Base-by-base conservation (phyloP, 2,797 vertebrate species). In the Hapalemur alaotrensis region DNA sequence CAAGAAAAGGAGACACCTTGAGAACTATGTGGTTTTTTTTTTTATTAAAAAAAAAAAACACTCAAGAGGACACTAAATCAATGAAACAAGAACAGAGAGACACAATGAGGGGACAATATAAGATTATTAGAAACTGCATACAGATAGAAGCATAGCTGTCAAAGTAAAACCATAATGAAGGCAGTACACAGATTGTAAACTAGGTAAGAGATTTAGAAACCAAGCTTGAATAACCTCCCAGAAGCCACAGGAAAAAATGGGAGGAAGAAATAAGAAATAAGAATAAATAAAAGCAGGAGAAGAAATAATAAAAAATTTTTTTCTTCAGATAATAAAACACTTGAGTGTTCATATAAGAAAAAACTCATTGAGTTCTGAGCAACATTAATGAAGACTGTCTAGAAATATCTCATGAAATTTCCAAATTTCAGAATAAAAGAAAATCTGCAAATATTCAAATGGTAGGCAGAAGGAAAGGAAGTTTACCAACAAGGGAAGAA, bases 371-470 rank as follows among this genome's bases (percentile, higher is more conserved):
- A 82, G 63, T 14, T 54, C 30, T 81, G 17, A 11, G 28, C 38
- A 65, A 90, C 32, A 30, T 76, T 41, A 78, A 65, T 78, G 25
- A 57, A 50, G 57, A 82, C 30, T 12, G 0, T 76, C 59, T 59
- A 50, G 46, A 81, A 63, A 82, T 43, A 63, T 11, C 30, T 69
- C 15, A 8, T 15, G 28, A 72, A 72, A 48, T 67, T 57, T 61
- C 79, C 78, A 35, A 76, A 89, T 32, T 85, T 96, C 32, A 92
- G 41, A 59, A 82, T 70, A 65, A 75, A 87, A 73, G 54, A 61
- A 76, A 89, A 46, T n/a, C n/a, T 52, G 20, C 23, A 92, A 63
- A 20, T 50, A 78, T 82, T 85, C 54, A 73, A 59, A 91, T 52
- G 9, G 25, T 22, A 76, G 28, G 15, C 17, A 78, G 41, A 50